Evolutionary conservation across 1,140 invertebrate genomes (phyloP).

Genomic region (Drosophila santomea): DNA sequence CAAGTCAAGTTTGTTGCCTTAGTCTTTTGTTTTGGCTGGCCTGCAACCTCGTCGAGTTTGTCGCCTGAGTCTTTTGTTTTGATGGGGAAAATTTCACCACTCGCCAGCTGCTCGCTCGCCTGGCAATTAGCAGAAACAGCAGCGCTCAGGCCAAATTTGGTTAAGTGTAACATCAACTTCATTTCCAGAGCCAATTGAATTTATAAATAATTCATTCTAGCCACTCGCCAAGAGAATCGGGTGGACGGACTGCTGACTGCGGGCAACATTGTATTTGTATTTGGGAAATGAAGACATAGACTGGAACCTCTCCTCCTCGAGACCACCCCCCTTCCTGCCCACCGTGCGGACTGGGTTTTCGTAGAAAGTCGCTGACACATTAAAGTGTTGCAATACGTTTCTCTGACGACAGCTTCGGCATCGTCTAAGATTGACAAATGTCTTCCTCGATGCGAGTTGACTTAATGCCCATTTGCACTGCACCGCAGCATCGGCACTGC

Average conservation of each 20-base stretch:
- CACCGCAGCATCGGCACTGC: conserved; percentile 32
- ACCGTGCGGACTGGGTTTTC: conserved; percentile 51
- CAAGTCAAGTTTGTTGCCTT: conserved; percentile 13
- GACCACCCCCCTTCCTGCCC: conserved; percentile 5
- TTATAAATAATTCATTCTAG: conserved; percentile 79
- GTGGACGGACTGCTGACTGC: conserved; percentile 13
- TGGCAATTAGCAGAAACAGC: conserved; percentile 65
- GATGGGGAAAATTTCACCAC: conserved; percentile 64
- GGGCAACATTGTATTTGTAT: conserved; percentile 71
- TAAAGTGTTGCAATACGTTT: conserved; percentile 77
- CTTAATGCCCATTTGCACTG: conserved; percentile 73
- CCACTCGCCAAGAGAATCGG: conserved; percentile 28
- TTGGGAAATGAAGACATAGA: conserved; percentile 80
- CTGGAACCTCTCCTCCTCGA: conserved; percentile 43
- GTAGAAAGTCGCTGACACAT: conserved; percentile 78
- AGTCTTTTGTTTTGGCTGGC: conserved; percentile 2
- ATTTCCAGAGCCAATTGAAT: conserved; percentile 73
- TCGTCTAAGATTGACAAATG: conserved; percentile 73
- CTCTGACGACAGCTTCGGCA: conserved; percentile 44
- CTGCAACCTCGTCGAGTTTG: conserved; percentile 25
- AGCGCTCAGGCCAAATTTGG: conserved; percentile 71
- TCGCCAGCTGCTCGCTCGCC: conserved; percentile 26
- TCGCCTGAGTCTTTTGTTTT: conserved; percentile 65
- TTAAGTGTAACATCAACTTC: conserved; percentile 81
- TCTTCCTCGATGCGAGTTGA: conserved; percentile 77